phyloP scores from a whole-genome alignment of 2,113 vertebrate genomes.

The Nansenia antarctica region DNA sequence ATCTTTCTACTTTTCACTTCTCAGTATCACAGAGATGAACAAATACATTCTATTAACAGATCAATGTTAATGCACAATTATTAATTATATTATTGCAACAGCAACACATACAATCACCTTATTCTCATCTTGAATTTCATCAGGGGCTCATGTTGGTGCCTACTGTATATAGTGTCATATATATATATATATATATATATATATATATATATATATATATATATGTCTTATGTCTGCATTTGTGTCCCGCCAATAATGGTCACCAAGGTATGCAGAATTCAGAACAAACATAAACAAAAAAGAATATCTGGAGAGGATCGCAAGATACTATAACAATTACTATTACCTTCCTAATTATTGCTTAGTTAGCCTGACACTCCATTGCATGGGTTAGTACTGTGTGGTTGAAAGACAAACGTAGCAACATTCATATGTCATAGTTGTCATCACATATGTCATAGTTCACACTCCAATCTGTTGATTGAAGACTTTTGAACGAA shows the following conservation, averaged over 20 bases:
- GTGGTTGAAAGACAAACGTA: constrained; percentile 2
- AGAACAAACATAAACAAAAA: no score
- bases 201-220: no score
- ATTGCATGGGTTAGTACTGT: constrained; percentile 13
- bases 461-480: background rate
- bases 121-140: no score
- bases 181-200: no score
- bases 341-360: constrained; percentile 4
- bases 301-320: no score
- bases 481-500: background rate
- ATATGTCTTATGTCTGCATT: no score
- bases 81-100: no score
- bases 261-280: no score
- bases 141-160: no score
- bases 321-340: background rate
- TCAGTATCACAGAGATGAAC: background rate
- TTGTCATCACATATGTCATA: constrained; percentile 30
- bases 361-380: background rate
- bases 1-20: background rate
- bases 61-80: background rate
- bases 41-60: background rate
- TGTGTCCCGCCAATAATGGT: no score
- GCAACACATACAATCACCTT: no score
- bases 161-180: no score
- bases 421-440: constrained; percentile 49